Conservation (phyloP, 2,888 invertebrate genomes). For the Noctua pronuba region DNA sequence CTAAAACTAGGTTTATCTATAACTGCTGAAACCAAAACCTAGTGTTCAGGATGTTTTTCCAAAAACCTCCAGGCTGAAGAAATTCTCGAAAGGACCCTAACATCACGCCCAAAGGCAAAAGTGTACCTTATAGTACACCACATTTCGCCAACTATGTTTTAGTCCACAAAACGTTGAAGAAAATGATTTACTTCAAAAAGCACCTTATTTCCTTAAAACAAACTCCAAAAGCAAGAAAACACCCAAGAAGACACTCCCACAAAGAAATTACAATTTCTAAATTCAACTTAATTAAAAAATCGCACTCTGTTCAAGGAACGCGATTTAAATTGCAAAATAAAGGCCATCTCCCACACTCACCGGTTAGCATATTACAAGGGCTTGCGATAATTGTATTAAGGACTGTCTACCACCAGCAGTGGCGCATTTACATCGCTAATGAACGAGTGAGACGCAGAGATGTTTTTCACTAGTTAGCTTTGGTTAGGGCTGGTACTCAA, state of each 20-base stretch:
- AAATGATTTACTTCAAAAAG: neutral
- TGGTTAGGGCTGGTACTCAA: constrained; percentile 59
- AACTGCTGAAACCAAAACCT: neutral
- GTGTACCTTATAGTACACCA: neutral
- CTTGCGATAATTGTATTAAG: constrained; percentile 80
- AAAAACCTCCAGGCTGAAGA: too few relatives aligned
- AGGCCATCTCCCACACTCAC: constrained; percentile 66
- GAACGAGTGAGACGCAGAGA: constrained; percentile 72
- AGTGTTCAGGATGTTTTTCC: neutral
- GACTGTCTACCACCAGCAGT: constrained; percentile 56
- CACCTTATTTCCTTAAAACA: neutral
- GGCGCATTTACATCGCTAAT: constrained; percentile 83
- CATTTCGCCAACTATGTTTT: neutral
- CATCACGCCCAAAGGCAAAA: neutral
- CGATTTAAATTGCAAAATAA: constrained; percentile 66
- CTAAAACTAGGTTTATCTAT: neutral
- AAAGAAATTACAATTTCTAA: constrained; percentile 58
- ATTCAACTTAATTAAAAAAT: constrained; percentile 62
- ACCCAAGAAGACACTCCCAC: neutral
- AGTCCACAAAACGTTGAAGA: neutral
- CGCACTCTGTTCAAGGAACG: constrained; percentile 51
- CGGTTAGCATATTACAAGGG: constrained; percentile 79
- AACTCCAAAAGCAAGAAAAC: constrained; percentile 5
- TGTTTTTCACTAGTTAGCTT: constrained; percentile 75
- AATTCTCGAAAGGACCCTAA: neutral